phyloP scores from a whole-genome alignment of 1,140 invertebrate genomes.

The Riptortus pedestris region DNA sequence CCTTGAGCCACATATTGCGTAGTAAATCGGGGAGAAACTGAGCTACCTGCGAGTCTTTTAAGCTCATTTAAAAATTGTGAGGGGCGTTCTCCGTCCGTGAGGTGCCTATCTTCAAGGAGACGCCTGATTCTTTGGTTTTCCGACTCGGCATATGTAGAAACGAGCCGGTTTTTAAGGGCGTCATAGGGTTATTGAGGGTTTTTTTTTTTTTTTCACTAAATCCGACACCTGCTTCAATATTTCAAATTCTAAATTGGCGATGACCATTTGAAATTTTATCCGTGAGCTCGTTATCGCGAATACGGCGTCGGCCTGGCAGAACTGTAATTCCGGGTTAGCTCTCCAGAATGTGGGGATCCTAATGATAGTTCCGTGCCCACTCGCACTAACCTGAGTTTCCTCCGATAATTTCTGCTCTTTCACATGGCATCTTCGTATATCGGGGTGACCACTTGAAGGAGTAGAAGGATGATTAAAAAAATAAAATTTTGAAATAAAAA shows the following conservation, averaged over 20 bases:
- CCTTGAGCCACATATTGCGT: background rate
- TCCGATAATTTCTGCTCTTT: too few species aligned
- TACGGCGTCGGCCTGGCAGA: slow-evolving; percentile 31
- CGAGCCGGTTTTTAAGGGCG: slow-evolving; percentile 15
- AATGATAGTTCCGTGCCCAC: too few species aligned
- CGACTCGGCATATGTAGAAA: slow-evolving; percentile 9
- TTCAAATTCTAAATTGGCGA: slow-evolving; percentile 23
- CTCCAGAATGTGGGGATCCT: slow-evolving; percentile 32
- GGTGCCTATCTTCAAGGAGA: slow-evolving; percentile 17
- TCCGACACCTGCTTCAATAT: slow-evolving; percentile 6
- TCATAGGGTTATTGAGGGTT: too few species aligned
- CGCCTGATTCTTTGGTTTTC: slow-evolving; percentile 9
- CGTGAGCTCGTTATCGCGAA: slow-evolving; percentile 29
- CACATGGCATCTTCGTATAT: too few species aligned
- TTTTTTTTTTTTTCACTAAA: background rate
- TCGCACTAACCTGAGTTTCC: too few species aligned
- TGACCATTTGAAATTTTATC: slow-evolving; percentile 27
- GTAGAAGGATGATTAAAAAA: too few species aligned
- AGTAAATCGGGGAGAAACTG: background rate
- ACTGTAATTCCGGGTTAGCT: slow-evolving; percentile 32
- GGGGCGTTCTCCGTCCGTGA: background rate
- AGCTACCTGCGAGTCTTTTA: background rate
- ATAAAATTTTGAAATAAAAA: too few species aligned
- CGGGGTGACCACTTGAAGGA: too few species aligned
- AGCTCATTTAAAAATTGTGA: background rate